Conservation (phyloP, 2,113 vertebrate species). For the Tetraodon nigroviridis region DNA sequence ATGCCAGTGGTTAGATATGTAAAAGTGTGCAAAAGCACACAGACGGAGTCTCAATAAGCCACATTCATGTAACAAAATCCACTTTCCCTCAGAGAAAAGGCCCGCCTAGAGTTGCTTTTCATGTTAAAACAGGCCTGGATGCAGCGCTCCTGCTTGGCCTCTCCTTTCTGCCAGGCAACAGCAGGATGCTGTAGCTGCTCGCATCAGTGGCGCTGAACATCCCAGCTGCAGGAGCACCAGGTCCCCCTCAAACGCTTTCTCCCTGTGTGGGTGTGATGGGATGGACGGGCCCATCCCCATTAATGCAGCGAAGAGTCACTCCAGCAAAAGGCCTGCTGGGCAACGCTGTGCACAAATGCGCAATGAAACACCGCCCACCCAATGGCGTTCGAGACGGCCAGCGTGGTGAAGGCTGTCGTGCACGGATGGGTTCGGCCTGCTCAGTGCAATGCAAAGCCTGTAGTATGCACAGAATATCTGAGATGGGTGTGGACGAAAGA, state of each 20-base stretch:
- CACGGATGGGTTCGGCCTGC: conserved; percentile 26
- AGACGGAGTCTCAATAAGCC: background rate
- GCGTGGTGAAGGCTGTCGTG: conserved; percentile 40
- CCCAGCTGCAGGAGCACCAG: conserved; percentile 20
- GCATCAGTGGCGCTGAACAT: conserved; percentile 7
- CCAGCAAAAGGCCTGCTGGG: conserved; percentile 40
- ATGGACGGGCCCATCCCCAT: conserved; percentile 28
- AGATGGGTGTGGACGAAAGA: conserved; percentile 52
- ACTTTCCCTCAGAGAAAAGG: background rate
- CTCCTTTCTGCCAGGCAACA: conserved; percentile 38
- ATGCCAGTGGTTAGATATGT: background rate
- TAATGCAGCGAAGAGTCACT: conserved; percentile 38
- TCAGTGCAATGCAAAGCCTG: conserved; percentile 24
- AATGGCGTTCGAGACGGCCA: conserved; percentile 56
- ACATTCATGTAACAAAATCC: background rate
- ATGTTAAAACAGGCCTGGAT: background rate
- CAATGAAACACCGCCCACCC: conserved; percentile 65
- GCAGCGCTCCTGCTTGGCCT: background rate
- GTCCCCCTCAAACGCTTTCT: conserved; percentile 21
- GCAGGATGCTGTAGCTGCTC: conserved; percentile 44
- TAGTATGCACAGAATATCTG: conserved; percentile 15
- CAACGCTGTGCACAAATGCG: conserved; percentile 55
- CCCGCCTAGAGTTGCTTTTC: background rate
- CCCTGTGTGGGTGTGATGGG: conserved; percentile 4
- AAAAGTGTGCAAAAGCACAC: background rate